Evolutionary conservation across 2,113 vertebrate genomes (phyloP).

Genomic region (Hemicordylus capensis): DNA sequence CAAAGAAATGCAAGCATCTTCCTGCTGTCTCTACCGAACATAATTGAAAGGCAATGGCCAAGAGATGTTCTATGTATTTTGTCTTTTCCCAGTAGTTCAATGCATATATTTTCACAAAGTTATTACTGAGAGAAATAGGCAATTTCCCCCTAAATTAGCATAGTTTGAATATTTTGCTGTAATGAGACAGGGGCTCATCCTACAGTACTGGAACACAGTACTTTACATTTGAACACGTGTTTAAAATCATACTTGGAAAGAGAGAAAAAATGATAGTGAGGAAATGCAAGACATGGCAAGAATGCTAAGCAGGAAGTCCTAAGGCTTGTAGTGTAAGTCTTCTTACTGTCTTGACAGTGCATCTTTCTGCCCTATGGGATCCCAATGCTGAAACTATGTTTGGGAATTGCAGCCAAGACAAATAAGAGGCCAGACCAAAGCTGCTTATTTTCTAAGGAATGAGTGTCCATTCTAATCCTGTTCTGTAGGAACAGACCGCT

Average conservation of each 20-base stretch:
- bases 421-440: conserved; percentile 32
- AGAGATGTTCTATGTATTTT: not conserved
- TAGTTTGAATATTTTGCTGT: not conserved
- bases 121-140: not conserved
- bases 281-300: conserved; percentile 62
- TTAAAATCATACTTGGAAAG: not conserved
- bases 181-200: not conserved
- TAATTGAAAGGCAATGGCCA: not conserved
- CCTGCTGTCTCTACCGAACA: conserved; percentile 16
- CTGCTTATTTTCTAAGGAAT: not conserved
- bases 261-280: conserved; percentile 1
- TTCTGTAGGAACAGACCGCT: not conserved
- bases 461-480: not conserved
- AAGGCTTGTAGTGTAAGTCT: not conserved
- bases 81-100: conserved; percentile 1
- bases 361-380: not conserved
- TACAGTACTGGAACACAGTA: not conserved
- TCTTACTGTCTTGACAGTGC: not conserved
- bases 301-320: not conserved
- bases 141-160: not conserved
- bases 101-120: not conserved
- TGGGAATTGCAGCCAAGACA: conserved; percentile 8
- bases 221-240: not conserved
- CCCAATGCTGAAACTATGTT: conserved; percentile 13
- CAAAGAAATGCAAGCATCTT: not conserved